Evolutionary conservation across 1,140 invertebrate genomes (phyloP).

Genomic region (Drosophila seguyi): DNA sequence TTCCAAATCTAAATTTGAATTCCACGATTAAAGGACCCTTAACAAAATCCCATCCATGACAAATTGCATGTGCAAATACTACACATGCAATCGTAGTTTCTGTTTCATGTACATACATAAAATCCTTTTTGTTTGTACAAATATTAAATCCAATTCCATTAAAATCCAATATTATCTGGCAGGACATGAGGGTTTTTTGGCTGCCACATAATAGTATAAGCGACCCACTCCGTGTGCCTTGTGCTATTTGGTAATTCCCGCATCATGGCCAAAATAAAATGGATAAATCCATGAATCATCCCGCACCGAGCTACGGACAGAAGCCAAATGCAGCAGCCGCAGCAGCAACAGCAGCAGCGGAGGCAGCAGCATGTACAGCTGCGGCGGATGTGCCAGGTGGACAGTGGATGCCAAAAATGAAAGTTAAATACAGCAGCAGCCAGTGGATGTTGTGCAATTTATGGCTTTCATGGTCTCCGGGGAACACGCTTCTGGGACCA

Average conservation of each 20-base stretch:
- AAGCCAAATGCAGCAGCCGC: conserved; percentile 7
- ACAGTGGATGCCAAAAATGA: conserved; percentile 29
- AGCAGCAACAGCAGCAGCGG: background rate
- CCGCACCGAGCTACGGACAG: background rate
- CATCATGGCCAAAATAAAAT: conserved; percentile 40
- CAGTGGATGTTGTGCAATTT: conserved; percentile 46
- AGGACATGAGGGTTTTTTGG: conserved; percentile 1
- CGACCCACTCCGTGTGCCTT: background rate
- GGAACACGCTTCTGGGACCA: conserved; percentile 18
- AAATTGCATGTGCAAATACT: background rate
- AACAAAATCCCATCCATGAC: background rate
- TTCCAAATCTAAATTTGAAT: background rate
- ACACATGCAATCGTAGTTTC: background rate
- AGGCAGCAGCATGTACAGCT: background rate
- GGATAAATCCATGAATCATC: conserved; percentile 29
- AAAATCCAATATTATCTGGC: conserved; percentile 31
- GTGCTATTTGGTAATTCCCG: conserved; percentile 36
- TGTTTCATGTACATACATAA: background rate
- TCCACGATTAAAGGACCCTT: background rate
- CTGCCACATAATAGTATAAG: conserved; percentile 4
- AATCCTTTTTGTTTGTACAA: background rate
- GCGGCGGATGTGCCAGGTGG: conserved; percentile 34
- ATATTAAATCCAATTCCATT: conserved; percentile 35
- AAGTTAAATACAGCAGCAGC: conserved; percentile 36
- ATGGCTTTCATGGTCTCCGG: conserved; percentile 36